Evolutionary conservation across 30 jellyfish, hydroid and myxozoan species (phyloP).

Genomic region (Nemopilema nomurai): DNA sequence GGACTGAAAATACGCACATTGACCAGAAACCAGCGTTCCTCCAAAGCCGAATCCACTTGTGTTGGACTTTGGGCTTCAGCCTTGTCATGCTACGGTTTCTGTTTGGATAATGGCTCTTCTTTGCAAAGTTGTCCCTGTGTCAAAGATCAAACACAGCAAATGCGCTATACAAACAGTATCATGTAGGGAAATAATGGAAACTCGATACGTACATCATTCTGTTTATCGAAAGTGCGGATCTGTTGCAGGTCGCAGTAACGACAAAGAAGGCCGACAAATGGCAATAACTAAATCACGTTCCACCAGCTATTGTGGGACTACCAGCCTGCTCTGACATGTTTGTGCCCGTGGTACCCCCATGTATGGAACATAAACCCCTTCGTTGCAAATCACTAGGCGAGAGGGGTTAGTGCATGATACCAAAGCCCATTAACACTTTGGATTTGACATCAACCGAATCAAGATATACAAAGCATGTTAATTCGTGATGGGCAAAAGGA

Average conservation of each 20-base stretch:
- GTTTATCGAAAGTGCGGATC: not conserved
- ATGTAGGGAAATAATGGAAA: not conserved
- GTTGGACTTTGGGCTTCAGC: not conserved
- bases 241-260: not conserved
- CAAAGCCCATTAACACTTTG: no score
- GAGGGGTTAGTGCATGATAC: no score
- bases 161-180: not conserved
- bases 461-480: no score
- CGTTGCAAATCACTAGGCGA: no score
- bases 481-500: no score
- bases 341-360: no score
- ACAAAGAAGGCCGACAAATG: not conserved
- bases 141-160: not conserved
- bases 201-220: not conserved
- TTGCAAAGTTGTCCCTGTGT: not conserved
- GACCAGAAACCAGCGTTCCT: not conserved
- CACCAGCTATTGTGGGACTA: no score
- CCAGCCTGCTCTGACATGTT: no score
- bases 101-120: not conserved
- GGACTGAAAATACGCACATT: not conserved
- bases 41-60: not conserved
- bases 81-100: not conserved
- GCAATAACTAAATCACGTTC: not conserved
- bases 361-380: no score
- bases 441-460: no score